phyloP scores from a whole-genome alignment of 2,888 invertebrate species.

The Chrysolina americana region DNA sequence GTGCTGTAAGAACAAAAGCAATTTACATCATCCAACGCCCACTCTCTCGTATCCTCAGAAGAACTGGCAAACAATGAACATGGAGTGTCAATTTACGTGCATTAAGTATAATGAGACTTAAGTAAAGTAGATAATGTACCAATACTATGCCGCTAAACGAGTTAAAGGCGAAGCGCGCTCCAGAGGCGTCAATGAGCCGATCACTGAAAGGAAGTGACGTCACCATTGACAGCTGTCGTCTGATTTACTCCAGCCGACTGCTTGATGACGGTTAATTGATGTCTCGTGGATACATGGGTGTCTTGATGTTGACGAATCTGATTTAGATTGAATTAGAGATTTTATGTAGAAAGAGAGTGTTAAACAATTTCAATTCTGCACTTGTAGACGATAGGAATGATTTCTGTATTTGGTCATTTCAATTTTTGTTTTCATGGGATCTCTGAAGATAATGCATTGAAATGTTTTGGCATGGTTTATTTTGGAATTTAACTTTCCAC shows the following conservation, averaged over 20 bases:
- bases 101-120: conserved; percentile 49
- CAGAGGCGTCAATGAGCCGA: conserved; percentile 64
- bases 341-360: not conserved
- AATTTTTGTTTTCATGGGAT: too few relatives aligned
- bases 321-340: conserved; percentile 24
- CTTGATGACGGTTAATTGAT: conserved; percentile 20
- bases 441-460: too few relatives aligned
- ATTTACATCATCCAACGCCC: conserved; percentile 41
- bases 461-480: too few relatives aligned
- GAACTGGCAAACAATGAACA: conserved; percentile 48
- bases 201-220: conserved; percentile 67
- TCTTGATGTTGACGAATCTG: conserved; percentile 24
- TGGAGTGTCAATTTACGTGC: conserved; percentile 47
- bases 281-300: conserved; percentile 34
- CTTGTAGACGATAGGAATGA: too few relatives aligned
- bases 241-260: conserved; percentile 45
- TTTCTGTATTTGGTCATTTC: too few relatives aligned
- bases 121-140: conserved; percentile 58
- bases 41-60: conserved; percentile 38
- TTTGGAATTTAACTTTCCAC: too few relatives aligned
- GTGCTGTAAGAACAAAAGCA: conserved; percentile 26
- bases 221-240: conserved; percentile 66
- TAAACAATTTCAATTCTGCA: not conserved
- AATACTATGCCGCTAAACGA: conserved; percentile 53
- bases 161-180: conserved; percentile 39